Base-by-base conservation (phyloP, 2,888 invertebrate species). In the Drosophila anomalata region DNA sequence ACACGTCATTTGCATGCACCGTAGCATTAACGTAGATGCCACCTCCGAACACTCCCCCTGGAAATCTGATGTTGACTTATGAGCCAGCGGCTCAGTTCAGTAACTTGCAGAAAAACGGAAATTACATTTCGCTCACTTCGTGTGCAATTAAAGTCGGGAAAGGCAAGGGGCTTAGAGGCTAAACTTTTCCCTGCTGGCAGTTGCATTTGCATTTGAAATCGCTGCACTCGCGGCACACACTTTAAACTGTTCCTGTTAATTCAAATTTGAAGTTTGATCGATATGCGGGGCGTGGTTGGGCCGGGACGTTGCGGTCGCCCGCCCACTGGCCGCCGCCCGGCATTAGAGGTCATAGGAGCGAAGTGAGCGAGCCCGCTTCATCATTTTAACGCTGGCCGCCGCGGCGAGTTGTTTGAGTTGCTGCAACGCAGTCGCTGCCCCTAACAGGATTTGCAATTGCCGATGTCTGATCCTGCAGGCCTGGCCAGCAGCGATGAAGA, bases 251-350 rank as follows among this genome's bases (percentile, higher is more conserved):
- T 83, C 66, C 65, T 78, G 74, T 75, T 78, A 86, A 88, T 89
- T 87, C 73, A 77, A 84, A 86, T 88, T 90, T 90, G 87, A 90
- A 90, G 90, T 91, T 91, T 91, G 90, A 91, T 91, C 90, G 91
- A 91, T 91, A 91, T 77, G 79, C 75, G 78, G 83, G 87, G 76
- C 71, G 70, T 73, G 73, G 56, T 33, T 50, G 73, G 46, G 29
- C 9, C 33, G 33, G 12, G 36, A 6, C 42, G 59, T 61, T 74
- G 59, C 59, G 72, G 70, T 44, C 44, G 20, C 50, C 59, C 54
- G 46, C 65, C 59, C 57, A 60, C 53, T 57, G 67, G 50, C 57
- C 57, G 42, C 51, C 47, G 58, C 67, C 71, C 58, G 79, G 79
- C 81, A 77, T 88, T 85, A 85, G 88, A 80, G 76, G 77, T 76